Conservation (phyloP, 1,140 invertebrate genomes). For the Pomacea maculata region DNA sequence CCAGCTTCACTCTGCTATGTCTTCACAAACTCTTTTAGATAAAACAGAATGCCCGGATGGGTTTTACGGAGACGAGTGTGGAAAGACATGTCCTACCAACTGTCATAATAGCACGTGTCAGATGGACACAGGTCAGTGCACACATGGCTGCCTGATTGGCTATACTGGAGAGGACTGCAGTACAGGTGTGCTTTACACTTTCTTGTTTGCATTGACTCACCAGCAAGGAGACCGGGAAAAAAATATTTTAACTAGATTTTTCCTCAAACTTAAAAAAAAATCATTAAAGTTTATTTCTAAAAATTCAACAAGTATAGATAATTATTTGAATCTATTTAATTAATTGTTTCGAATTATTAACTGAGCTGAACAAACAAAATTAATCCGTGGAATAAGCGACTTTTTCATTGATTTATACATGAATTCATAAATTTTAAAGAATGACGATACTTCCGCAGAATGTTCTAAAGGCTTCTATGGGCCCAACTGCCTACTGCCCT, state of each 20-base stretch:
- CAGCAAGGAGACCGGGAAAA: too few species aligned
- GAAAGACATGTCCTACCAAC: slow-evolving; percentile 3
- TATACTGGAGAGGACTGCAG: slow-evolving; percentile 4
- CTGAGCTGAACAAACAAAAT: background rate
- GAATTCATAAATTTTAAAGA: background rate
- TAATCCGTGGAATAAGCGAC: background rate
- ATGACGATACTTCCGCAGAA: background rate
- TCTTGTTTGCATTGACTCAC: too few species aligned
- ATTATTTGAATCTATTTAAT: too few species aligned
- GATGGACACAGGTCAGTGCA: slow-evolving; percentile 12
- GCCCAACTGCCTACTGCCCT: background rate
- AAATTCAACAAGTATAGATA: background rate
- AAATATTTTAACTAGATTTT: too few species aligned
- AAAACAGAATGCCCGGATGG: background rate
- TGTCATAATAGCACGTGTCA: slow-evolving; percentile 1
- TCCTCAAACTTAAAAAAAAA: too few species aligned
- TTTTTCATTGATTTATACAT: background rate
- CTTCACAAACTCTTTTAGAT: background rate
- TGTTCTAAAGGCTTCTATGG: slow-evolving; percentile 7
- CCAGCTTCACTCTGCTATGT: background rate
- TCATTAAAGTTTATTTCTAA: background rate
- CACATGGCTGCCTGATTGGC: slow-evolving; percentile 4
- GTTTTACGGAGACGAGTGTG: background rate
- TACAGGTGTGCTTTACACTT: background rate
- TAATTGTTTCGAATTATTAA: too few species aligned